These are phyloP conservation scores for Rhinoraja longicauda DNA, from an alignment of 2,797 vertebrate species.

Conservation along the genomic window DNA sequence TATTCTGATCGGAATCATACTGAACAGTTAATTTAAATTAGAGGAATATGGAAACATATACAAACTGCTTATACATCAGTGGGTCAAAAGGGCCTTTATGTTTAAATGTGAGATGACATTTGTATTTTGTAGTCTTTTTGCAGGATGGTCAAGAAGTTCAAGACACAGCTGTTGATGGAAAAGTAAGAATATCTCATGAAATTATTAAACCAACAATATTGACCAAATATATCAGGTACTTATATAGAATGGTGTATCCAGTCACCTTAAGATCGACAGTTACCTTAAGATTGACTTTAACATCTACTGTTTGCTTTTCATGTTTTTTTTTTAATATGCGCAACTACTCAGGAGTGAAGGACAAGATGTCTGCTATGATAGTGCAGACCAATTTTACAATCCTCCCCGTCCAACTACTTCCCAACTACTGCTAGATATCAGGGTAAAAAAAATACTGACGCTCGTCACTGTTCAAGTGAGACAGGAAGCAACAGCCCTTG, in stretches of 20 bases:
- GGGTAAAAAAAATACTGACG: too few species aligned
- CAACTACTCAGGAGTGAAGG: background rate
- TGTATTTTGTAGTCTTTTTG: background rate
- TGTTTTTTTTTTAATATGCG: background rate
- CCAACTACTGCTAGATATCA: constrained; percentile 2
- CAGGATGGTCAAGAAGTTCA: background rate
- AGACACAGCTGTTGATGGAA: background rate
- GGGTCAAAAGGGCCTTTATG: background rate
- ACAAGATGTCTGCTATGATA: background rate
- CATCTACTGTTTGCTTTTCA: background rate
- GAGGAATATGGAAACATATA: background rate
- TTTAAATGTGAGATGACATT: background rate
- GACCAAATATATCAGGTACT: constrained; percentile 10
- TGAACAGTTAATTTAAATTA: background rate
- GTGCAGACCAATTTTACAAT: background rate
- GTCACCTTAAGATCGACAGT: background rate
- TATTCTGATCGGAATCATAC: background rate
- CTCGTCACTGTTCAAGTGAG: background rate
- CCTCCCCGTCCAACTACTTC: background rate
- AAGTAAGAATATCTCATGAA: background rate
- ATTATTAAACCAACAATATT: background rate
- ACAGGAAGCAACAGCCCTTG: background rate
- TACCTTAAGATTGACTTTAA: background rate
- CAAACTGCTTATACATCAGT: background rate
- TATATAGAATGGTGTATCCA: background rate